Evolutionary conservation across 1,140 invertebrate species (phyloP), one percentile per base, ranked within the genome.

Genomic region (Coenobita brevimanus): DNA sequence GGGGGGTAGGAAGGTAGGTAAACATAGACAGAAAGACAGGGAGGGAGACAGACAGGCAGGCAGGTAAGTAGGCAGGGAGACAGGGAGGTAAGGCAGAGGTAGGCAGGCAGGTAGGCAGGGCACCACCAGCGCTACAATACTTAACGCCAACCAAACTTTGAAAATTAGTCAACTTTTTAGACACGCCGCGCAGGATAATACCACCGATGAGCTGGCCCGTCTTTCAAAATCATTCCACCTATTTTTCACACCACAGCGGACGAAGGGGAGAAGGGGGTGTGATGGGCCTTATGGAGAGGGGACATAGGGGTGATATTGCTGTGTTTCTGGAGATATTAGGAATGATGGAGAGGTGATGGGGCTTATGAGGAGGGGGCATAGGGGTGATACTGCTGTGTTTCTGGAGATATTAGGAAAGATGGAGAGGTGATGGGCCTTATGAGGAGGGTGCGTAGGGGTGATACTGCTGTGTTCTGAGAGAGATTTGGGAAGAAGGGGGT

Each of bases 131-230:
- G 69, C 80, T 82, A 82, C 67, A 73, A 83, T 83, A 83, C 81
- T 83, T 71, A 46, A 6, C 67, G 38, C 13, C 81, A 10, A n/a
- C 81, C 81, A 83, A 83, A 83, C 81, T 83, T 83, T 83, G 81
- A 83, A 83, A 83, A 83, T 83, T 83, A 83, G 81, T 83, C 81
- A 83, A 83, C 46, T 83, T 83, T 83, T 83, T 83, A 83, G 81
- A 83, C 81, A 83, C 81, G 81, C 81, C 67, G 73, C 43, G 81
- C 46, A 83, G 81, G 81, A 83, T 83, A 83, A 83, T 83, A 73
- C 81, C 64, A 33, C 81, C 64, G 81, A 83, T 83, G 81, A 83
- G 73, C 73, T 83, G 73, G 71, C 81, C n/a, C n/a, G n/a, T n/a
- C n/a, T n/a, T 83, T 73, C 67, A 64, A 27, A 73, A 83, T 73